Conservation (phyloP, 2,888 invertebrate species). For the Trissolcus brochymenae region DNA sequence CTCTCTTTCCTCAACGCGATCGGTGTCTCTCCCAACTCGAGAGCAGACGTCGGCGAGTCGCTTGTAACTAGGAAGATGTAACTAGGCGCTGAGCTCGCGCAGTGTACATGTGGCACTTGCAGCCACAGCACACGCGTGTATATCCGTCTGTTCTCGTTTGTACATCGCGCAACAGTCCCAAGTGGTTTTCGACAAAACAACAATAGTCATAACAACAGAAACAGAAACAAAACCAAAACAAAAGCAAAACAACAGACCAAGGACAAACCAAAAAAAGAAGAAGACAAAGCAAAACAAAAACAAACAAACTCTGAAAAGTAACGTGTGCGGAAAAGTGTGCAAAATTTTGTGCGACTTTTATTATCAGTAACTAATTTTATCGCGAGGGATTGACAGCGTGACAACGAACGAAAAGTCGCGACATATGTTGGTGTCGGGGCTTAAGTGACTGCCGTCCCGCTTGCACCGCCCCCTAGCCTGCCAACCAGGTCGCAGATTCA, state of each 20-base stretch:
- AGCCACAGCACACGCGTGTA: slow-evolving; percentile 69
- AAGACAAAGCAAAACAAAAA: no score
- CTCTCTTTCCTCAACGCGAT: not conserved
- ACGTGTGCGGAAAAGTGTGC: no score
- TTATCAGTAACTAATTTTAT: no score
- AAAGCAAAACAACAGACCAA: not conserved
- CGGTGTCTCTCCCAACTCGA: slow-evolving; percentile 6
- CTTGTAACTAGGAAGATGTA: slow-evolving; percentile 37
- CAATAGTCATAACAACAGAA: not conserved
- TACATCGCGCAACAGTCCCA: no score
- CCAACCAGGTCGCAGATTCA: slow-evolving; percentile 1
- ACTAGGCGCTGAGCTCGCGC: slow-evolving; percentile 62
- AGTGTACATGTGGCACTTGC: slow-evolving; percentile 73
- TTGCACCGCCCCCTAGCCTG: not conserved
- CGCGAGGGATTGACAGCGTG: not conserved
- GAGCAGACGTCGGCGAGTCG: slow-evolving; percentile 1
- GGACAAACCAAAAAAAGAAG: not conserved
- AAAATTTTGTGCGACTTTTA: no score
- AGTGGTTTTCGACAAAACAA: not conserved
- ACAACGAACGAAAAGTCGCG: not conserved
- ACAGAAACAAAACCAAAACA: not conserved
- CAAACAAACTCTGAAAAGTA: no score
- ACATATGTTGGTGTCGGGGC: slow-evolving; percentile 1
- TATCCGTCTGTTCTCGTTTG: slow-evolving; percentile 7
- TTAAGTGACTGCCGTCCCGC: not conserved